Percentiles rank a stretch among this genome's conserved stretches.
phyloP scores from a whole-genome alignment of 2,797 vertebrate genomes.

The Sebastes iracundus region DNA sequence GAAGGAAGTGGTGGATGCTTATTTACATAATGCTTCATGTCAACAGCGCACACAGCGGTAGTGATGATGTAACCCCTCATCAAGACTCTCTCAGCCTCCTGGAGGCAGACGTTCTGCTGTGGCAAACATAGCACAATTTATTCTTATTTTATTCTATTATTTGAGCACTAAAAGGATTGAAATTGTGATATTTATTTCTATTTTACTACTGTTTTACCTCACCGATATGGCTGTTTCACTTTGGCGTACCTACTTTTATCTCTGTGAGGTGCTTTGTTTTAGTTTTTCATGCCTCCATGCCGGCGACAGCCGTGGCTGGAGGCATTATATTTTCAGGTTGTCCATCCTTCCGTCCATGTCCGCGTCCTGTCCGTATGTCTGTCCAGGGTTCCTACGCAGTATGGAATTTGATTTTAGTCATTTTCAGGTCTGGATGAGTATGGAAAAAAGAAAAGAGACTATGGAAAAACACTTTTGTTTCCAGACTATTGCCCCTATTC shows the following conservation, averaged over 20 bases:
- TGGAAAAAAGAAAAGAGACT: no score
- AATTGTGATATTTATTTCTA: neutral
- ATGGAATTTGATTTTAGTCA: no score
- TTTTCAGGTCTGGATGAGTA: no score
- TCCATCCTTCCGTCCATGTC: no score
- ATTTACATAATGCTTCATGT: conserved; percentile 28
- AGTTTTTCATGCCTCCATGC: neutral
- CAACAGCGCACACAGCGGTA: neutral
- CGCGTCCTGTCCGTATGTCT: no score
- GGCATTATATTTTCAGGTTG: no score
- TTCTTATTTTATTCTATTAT: neutral
- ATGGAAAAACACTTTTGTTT: no score
- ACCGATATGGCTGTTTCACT: neutral
- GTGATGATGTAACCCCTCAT: conserved; percentile 28
- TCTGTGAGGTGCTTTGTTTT: neutral
- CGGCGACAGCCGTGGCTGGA: no score
- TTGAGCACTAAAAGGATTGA: neutral
- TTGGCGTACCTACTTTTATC: neutral
- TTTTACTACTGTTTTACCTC: neutral
- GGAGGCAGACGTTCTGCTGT: neutral
- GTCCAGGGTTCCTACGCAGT: no score
- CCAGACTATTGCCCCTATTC: no score
- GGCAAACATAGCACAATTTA: neutral
- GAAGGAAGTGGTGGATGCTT: neutral
- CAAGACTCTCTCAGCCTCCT: conserved; percentile 9